phyloP scores from a whole-genome alignment of 2,797 vertebrate genomes.

The Galaxias olidus region DNA sequence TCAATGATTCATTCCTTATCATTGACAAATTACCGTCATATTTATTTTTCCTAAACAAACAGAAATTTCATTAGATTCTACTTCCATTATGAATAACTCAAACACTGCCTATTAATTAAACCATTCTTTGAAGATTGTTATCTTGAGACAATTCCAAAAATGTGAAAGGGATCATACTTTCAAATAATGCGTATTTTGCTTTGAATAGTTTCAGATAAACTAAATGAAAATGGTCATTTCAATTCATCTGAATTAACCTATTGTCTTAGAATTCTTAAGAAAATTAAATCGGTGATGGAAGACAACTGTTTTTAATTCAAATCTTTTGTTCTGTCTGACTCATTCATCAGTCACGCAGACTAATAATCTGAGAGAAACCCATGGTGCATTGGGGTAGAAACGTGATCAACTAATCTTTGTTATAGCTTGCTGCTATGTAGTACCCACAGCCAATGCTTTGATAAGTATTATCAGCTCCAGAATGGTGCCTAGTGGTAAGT shows the following conservation, averaged over 20 bases:
- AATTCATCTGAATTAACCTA: too few relatives aligned
- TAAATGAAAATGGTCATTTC: too few relatives aligned
- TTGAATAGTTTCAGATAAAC: too few relatives aligned
- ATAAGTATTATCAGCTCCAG: constrained; percentile 42
- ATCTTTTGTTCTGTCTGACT: constrained; percentile 10
- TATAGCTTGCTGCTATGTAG: constrained; percentile 33
- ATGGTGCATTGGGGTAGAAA: too few relatives aligned
- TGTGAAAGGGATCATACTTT: too few relatives aligned
- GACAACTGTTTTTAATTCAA: constrained; percentile 25
- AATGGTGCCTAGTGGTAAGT: constrained; percentile 44
- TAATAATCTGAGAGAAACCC: constrained; percentile 37
- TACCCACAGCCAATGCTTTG: constrained; percentile 43
- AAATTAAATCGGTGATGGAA: neutral
- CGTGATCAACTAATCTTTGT: constrained; percentile 33
- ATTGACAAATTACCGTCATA: too few relatives aligned
- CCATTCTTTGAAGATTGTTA: constrained; percentile 34
- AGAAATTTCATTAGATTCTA: constrained; percentile 93
- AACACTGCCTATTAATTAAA: constrained; percentile 72
- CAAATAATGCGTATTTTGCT: too few relatives aligned
- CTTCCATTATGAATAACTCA: constrained; percentile 94
- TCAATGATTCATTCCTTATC: too few relatives aligned
- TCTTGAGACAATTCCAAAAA: constrained; percentile 1
- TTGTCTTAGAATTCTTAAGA: too few relatives aligned
- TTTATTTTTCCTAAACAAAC: constrained; percentile 78
- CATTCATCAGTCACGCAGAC: constrained; percentile 12